Percentiles rank a stretch among this genome's conserved stretches.
These are phyloP conservation scores for Apteryx mantelli DNA, from an alignment of 2,113 vertebrate species.

Conservation along the genomic window DNA sequence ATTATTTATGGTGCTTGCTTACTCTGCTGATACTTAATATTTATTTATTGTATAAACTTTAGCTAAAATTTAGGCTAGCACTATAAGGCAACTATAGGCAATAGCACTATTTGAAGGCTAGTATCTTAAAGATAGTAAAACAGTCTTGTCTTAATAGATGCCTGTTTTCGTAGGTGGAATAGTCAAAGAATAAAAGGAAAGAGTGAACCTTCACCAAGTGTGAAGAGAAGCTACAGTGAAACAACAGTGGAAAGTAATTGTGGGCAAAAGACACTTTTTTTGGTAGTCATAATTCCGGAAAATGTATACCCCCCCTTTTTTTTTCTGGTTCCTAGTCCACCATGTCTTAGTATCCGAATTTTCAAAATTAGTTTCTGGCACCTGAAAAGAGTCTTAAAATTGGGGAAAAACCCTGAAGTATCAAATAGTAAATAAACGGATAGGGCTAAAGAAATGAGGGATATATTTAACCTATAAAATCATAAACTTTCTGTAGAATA, in stretches of 20 bases:
- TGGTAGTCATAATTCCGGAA: neutral
- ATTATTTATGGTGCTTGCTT: slow-evolving; percentile 26
- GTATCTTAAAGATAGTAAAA: neutral
- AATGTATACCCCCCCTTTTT: neutral
- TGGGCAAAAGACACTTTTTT: neutral
- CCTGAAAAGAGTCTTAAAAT: slow-evolving; percentile 1
- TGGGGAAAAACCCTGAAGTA: neutral
- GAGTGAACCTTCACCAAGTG: neutral
- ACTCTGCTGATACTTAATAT: slow-evolving; percentile 1
- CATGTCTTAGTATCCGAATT: neutral
- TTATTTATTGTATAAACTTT: slow-evolving; percentile 17
- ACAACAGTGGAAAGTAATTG: neutral
- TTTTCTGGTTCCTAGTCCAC: neutral
- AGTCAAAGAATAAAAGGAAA: neutral
- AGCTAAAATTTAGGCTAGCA: neutral
- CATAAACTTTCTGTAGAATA: neutral
- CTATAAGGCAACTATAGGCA: neutral
- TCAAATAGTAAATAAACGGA: neutral
- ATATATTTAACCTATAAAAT: neutral
- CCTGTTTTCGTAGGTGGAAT: neutral
- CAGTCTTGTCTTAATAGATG: neutral
- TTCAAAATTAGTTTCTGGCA: neutral
- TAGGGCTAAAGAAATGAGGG: neutral
- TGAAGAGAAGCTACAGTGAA: neutral
- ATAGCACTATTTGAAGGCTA: neutral